Evolutionary conservation across 2,113 vertebrate genomes (phyloP), one percentile per base, ranked within the genome.

Genomic region (Anoura caudifer): DNA sequence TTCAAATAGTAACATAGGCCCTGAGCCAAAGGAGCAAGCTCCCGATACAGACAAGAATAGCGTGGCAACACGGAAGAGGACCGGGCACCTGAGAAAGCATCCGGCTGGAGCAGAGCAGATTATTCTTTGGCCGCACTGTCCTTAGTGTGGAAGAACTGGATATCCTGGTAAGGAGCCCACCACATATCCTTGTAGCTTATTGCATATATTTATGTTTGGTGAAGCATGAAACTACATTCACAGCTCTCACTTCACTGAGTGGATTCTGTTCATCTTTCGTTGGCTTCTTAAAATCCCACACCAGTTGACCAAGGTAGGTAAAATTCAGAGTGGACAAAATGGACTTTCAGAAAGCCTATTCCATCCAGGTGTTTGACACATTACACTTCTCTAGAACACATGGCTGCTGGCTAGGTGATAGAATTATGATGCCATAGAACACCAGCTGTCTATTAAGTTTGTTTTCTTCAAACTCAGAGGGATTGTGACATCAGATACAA

Each of bases 401-500:
- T 33, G 31, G 28, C 15, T 83, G 10, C 73, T 85, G 79, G 36
- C 3, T 79, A 14, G 7, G 17, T 61, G 56, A 56, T 43, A 56
- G 79, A 73, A 91, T 90, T 92, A 75, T 91, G 47, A 94, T 75
- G 43, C n/a, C n/a, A 28, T 47, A 82, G 43, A 87, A 69, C 50
- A n/a, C 10, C 14, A 85, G 47, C 38, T 43, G 67, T 19, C 36
- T 79, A 28, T 72, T 91, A 63, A 47, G 43, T 76, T 87, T 93
- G 41, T 8, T 47, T 43, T 80, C 67, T 92, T 73, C n/a, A 81
- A 10, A n/a, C 22, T 73, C 43, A 91, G 0, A 45, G 45, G 43
- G 33, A 97, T 97, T 97, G 91, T 97, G 94, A 97, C 76, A 90
- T 96, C 94, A 97, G 33, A 76, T 50, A 70, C 12, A 81, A 84